Evolutionary conservation across 2,888 invertebrate species (phyloP), one percentile per base, ranked within the genome.

Genomic region (Parochlus steinenii): DNA sequence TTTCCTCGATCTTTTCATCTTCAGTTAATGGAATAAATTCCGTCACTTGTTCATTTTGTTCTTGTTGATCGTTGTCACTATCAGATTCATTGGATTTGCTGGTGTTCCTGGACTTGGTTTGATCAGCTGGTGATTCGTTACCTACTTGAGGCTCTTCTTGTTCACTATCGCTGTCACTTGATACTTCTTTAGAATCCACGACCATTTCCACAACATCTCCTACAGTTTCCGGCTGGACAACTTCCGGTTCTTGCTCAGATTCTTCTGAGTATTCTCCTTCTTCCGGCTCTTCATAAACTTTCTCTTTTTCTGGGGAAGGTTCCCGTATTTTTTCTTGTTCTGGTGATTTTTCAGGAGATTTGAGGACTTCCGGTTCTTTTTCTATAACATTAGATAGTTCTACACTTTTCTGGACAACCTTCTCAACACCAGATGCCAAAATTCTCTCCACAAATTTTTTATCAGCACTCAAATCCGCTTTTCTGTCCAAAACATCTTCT

Each of bases 181-280:
- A 26, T 6, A 33, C 10, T 10, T 33, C 16, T 19, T 26, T 20
- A 11, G 27, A 25, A 26, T 15, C 7, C 25, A 4, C 11, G 7
- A 6, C 18, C 11, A 24, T 30, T 17, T 34, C 37, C n/a, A 5
- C 18, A 11, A 18, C 2, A 14, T 26, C 33, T 17, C 19, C 11
- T 25, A 33, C 32, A 26, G 14, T 16, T 14, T 37, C 33, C 4
- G 22, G n/a, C 7, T 35, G 34, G 0, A 62, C 62, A 1, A 62
- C 47, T 46, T 62, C 61, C 22, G 58, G 41, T 37, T 58, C 55
- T 49, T 62, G 60, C 29, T 52, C 53, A 0, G 55, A 48, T 17
- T 55, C 53, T 40, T 55, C 50, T 48, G 45, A 29, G 44, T 41
- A 38, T 34, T 41, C 42, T 14, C 41, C 43, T 7, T 24, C 26